Base-by-base conservation (phyloP, 1,140 invertebrate species). In the Caerostris darwini region DNA sequence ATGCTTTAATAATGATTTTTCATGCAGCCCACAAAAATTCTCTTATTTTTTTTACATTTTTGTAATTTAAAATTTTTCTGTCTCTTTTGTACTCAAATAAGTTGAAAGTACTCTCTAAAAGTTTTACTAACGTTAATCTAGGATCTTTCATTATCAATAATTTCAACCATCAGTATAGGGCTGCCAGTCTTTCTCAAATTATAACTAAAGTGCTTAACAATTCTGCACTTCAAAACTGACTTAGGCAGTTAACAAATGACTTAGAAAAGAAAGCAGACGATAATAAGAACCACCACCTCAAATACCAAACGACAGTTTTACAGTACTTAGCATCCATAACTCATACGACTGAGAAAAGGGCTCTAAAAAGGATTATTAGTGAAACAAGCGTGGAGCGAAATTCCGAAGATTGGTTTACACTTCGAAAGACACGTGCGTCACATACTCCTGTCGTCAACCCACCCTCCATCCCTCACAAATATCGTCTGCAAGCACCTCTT, bases 401-500 rank as follows among this genome's bases (percentile, higher is more conserved):
- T 77, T 77, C 71, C 71, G 34, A 77, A 77, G 71, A 77, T 77
- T 77, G 71, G 71, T 77, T 77, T 77, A 77, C 71, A 77, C 71
- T 77, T 77, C 71, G 71, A 53, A 77, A 77, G 71, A 77, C 71
- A 77, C 71, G 71, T 77, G 71, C 71, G 82, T 58, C 82, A 57
- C 82, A 58, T 83, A 58, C 82, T 83, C 54, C 54, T 88, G 86
- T 88, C 57, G 56, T 53, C 34, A 88, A 61, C 19, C 57, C 58
- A 10, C 34, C 8, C 12, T 12, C 71, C 71, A 12, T 50, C 50
- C 34, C 71, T 50, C 34, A 3, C 10, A 50, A 77, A 14, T 77
- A 77, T 77, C 34, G 71, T 77, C 34, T 77, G 71, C 10, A 8
- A 50, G 34, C 34, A 34, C 34, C 71, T 77, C 34, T 77, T 34